Evolutionary conservation across 1,140 invertebrate species (phyloP).

Genomic region (Macrotrachela quadricornifera): DNA sequence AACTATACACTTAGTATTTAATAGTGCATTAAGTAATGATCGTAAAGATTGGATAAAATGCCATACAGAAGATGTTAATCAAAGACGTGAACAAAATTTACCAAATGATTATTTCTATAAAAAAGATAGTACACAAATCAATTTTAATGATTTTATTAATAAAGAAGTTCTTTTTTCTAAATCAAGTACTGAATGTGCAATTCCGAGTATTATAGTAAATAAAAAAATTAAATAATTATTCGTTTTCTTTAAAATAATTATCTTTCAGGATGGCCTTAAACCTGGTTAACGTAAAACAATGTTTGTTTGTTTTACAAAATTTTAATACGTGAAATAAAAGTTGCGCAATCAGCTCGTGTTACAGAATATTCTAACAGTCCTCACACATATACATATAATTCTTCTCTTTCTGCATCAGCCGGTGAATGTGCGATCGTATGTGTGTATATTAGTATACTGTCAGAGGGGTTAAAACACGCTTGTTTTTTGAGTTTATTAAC

Average conservation of each 20-base stretch:
- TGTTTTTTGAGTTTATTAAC: no score
- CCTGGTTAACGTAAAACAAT: conserved; percentile 84
- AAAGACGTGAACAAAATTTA: conserved; percentile 49
- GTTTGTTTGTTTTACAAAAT: no score
- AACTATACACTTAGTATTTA: conserved; percentile 82
- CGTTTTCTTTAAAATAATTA: no score
- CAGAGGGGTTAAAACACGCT: no score
- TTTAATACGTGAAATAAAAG: no score
- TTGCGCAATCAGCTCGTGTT: no score
- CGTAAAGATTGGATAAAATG: conserved; percentile 89
- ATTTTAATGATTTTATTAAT: conserved; percentile 86
- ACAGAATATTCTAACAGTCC: no score
- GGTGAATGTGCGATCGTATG: no score
- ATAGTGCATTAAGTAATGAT: conserved; percentile 78
- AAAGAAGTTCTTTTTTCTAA: conserved; percentile 92
- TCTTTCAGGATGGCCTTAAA: conserved; percentile 79
- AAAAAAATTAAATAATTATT: no score
- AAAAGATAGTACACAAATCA: conserved; percentile 61
- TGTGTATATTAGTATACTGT: no score
- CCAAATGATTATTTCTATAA: conserved; percentile 64
- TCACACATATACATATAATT: no score
- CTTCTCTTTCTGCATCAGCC: no score
- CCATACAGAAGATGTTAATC: conserved; percentile 81
- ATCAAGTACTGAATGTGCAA: conserved; percentile 83
- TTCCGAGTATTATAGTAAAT: conserved; percentile 75